Conservation (phyloP, 37 sponge, comb jelly and placozoan species). For the Spongilla lacustris region DNA sequence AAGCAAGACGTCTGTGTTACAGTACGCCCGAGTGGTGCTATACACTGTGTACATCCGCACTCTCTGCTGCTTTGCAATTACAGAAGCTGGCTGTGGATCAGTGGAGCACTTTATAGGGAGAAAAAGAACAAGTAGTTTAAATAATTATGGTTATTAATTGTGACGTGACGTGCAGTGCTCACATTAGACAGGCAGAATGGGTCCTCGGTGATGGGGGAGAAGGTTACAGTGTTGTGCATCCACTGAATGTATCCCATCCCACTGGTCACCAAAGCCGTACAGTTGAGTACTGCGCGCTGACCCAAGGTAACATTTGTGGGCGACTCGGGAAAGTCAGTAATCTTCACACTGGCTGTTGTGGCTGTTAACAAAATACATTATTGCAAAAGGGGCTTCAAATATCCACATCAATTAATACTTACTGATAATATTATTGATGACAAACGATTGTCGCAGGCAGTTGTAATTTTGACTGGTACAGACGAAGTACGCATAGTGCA, state of each 20-base stretch:
- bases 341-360: not conserved
- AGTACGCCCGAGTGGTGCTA: not conserved
- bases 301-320: not conserved
- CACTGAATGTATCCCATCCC: not conserved
- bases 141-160: not conserved
- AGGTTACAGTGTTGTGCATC: not conserved
- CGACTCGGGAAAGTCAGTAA: not conserved
- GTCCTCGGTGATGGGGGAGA: not conserved
- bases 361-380: not conserved
- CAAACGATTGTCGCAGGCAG: conserved; percentile 1
- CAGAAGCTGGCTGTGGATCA: not conserved
- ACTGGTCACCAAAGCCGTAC: not conserved
- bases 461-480: not conserved
- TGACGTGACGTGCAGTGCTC: not conserved
- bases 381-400: not conserved
- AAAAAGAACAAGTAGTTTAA: not conserved
- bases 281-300: not conserved
- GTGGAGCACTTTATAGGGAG: not conserved
- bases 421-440: not conserved
- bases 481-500: conserved; percentile 5
- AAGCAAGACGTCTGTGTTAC: not conserved
- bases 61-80: not conserved
- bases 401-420: conserved; percentile 4
- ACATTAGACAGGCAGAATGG: not conserved
- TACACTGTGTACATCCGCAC: not conserved